Evolutionary conservation across 2,113 vertebrate species (phyloP), one percentile per base, ranked within the genome.

Genomic region (Ramphastos sulfuratus): DNA sequence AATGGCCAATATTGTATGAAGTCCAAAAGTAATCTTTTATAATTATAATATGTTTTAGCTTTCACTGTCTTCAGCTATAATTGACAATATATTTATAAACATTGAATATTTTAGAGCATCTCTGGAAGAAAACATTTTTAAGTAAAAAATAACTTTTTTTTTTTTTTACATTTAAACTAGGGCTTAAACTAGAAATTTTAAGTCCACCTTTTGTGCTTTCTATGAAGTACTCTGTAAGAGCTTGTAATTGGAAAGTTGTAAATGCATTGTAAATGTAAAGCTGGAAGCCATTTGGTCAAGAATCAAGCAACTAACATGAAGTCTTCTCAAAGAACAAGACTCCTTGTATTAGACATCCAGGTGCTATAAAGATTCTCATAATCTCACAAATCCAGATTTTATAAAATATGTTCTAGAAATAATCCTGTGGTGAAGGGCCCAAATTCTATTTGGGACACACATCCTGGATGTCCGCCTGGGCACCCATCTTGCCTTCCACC

Each of bases 401-500:
- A 90, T 83, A 94, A 96, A 94, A 94, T 92, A 91, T 87, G 93
- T 25, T 87, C 87, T 85, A 96, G 85, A 91, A 94, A 80, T 79
- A 85, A 85, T 81, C 52, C 42, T 73, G 46, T n/a, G n/a, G n/a
- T n/a, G n/a, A n/a, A n/a, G n/a, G n/a, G n/a, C n/a, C n/a, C n/a
- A n/a, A n/a, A n/a, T n/a, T n/a, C n/a, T n/a, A n/a, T n/a, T n/a
- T n/a, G n/a, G n/a, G n/a, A n/a, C n/a, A n/a, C n/a, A n/a, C n/a
- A n/a, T n/a, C n/a, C n/a, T n/a, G n/a, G n/a, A n/a, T n/a, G n/a
- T n/a, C n/a, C n/a, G n/a, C n/a, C n/a, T n/a, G n/a, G n/a, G n/a
- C n/a, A n/a, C n/a, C n/a, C n/a, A n/a, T n/a, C n/a, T n/a, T n/a
- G n/a, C n/a, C n/a, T n/a, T n/a, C n/a, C n/a, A n/a, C n/a, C n/a